Evolutionary conservation across 2,797 vertebrate species (phyloP).

Genomic region (Xenentodon cancila): DNA sequence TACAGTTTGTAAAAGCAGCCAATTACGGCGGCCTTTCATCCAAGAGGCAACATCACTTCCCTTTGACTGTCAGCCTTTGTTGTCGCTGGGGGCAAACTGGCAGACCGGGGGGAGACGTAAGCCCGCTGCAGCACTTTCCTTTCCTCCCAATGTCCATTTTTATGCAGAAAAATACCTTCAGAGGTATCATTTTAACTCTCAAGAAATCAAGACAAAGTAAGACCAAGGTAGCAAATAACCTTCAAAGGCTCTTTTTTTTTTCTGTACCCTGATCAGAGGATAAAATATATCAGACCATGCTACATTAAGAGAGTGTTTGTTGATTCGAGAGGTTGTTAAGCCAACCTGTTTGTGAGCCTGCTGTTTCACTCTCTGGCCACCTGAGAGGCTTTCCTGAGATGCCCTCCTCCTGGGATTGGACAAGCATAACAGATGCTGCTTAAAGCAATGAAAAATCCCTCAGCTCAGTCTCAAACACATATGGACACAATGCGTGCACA

Average conservation of each 20-base stretch:
- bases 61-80: constrained; percentile 62
- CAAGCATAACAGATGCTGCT: constrained; percentile 45
- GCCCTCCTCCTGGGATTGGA: constrained; percentile 52
- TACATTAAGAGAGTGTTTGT: constrained; percentile 12
- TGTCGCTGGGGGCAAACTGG: constrained; percentile 47
- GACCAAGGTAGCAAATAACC: constrained; percentile 7
- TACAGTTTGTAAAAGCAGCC: constrained; percentile 69
- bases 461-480: constrained; percentile 11
- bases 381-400: constrained; percentile 41
- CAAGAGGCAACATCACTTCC: constrained; percentile 62
- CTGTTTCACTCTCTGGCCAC: constrained; percentile 47
- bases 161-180: constrained; percentile 35
- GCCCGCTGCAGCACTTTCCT: constrained; percentile 50
- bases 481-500: constrained; percentile 25
- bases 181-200: constrained; percentile 30
- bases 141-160: constrained; percentile 37
- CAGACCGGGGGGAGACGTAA: constrained; percentile 41
- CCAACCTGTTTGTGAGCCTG: constrained; percentile 42
- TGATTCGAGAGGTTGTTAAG: constrained; percentile 37
- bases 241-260: constrained; percentile 3
- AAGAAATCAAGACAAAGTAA: constrained; percentile 24
- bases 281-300: background rate
- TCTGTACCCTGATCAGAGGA: background rate
- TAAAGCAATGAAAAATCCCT: constrained; percentile 31
- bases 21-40: constrained; percentile 75